Conservation (phyloP, 2,113 vertebrate genomes). For the Phasianus colchicus region DNA sequence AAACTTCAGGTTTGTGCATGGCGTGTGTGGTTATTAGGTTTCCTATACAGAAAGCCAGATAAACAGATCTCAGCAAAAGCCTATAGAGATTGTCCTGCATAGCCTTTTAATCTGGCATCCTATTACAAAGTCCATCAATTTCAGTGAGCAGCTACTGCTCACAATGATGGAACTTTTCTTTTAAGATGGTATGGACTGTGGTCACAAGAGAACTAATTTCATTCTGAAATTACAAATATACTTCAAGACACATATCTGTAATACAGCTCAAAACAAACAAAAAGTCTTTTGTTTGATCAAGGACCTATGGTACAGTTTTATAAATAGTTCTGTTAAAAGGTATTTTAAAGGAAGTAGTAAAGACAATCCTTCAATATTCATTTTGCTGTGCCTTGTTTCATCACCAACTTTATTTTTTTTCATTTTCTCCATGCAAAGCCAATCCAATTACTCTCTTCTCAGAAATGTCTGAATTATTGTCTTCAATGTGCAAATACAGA, state of each 20-base stretch:
- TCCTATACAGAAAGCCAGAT: neutral
- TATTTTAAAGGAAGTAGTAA: neutral
- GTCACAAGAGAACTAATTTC: neutral
- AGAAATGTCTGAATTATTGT: slow-evolving; percentile 24
- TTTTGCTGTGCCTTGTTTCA: neutral
- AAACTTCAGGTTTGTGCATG: neutral
- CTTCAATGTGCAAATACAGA: neutral
- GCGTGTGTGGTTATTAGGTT: neutral
- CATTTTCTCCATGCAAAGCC: neutral
- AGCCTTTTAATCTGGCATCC: neutral
- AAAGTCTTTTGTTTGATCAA: neutral
- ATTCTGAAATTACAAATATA: neutral
- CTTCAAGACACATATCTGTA: neutral
- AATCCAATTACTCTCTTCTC: neutral
- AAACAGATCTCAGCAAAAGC: neutral
- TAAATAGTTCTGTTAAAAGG: neutral
- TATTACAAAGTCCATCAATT: neutral
- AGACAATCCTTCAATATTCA: neutral
- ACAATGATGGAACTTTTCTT: neutral
- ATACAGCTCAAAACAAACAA: neutral
- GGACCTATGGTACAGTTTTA: neutral
- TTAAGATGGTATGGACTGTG: neutral
- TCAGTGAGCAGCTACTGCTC: neutral
- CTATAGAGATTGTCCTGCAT: neutral
- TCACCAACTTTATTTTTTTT: neutral